Conservation (phyloP, 2,797 vertebrate genomes). For the Cyclopterus lumpus region DNA sequence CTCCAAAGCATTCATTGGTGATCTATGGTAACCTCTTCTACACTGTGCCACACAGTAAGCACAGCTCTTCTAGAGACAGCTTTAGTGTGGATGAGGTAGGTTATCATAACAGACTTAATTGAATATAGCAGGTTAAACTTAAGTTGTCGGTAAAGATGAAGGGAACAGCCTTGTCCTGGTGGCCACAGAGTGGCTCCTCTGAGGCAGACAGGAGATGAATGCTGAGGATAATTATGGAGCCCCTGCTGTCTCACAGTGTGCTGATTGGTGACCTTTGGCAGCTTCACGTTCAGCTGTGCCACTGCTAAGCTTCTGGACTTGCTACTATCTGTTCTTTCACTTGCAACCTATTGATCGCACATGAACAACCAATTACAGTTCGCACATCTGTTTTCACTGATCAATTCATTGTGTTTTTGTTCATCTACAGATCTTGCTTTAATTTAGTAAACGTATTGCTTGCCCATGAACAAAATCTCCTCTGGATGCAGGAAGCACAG, state of each 20-base stretch:
- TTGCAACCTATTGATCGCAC: not conserved
- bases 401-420: not conserved
- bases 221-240: not conserved
- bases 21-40: too few relatives aligned
- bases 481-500: not conserved
- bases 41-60: too few relatives aligned
- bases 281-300: not conserved
- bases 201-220: not conserved
- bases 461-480: not conserved
- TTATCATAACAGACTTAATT: not conserved
- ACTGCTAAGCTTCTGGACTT: not conserved
- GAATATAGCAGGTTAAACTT: not conserved
- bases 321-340: not conserved
- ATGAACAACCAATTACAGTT: not conserved
- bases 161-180: not conserved
- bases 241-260: slow-evolving; percentile 5
- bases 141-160: too few relatives aligned
- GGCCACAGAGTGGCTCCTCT: not conserved
- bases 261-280: slow-evolving; percentile 8
- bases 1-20: too few relatives aligned
- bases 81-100: not conserved
- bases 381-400: not conserved
- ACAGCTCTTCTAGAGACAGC: too few relatives aligned
- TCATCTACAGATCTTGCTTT: not conserved
- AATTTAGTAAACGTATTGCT: not conserved